Conservation (phyloP, 1,140 invertebrate genomes). For the Nasonia giraulti region DNA sequence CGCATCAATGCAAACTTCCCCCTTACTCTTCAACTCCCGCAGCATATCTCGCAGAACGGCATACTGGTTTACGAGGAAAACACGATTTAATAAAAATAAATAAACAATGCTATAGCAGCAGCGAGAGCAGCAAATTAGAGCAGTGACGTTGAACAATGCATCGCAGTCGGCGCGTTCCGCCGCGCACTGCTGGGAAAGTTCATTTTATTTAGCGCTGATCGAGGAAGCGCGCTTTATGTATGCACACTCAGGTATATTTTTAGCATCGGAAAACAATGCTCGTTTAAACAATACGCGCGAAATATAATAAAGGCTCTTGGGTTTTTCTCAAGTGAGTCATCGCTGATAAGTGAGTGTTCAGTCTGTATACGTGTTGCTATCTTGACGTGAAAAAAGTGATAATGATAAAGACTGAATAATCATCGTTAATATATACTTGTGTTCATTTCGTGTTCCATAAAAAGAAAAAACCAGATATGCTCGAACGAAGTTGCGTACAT, state of each 20-base stretch:
- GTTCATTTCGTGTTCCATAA: too few species aligned
- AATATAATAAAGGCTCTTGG: too few species aligned
- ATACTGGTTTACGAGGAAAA: conserved; percentile 22
- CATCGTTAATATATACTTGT: too few species aligned
- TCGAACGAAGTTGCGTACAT: not conserved
- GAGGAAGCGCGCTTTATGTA: not conserved
- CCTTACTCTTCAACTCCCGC: not conserved
- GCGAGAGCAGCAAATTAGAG: not conserved
- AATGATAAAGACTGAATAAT: too few species aligned
- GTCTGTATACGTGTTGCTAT: too few species aligned
- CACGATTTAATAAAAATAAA: conserved; percentile 26
- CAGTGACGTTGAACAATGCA: conserved; percentile 23
- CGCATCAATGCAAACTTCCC: not conserved
- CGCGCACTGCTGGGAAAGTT: not conserved
- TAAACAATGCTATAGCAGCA: not conserved
- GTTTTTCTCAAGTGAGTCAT: too few species aligned
- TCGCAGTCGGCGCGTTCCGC: not conserved
- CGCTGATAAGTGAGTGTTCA: too few species aligned
- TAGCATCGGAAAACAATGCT: not conserved
- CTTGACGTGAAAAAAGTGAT: too few species aligned
- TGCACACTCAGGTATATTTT: not conserved
- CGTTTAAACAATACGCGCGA: too few species aligned
- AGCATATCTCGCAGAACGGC: not conserved
- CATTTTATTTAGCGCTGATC: not conserved
- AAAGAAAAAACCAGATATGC: too few species aligned